Evolutionary conservation across 2,113 vertebrate genomes (phyloP).

Genomic region (Sigmodon hispidus): DNA sequence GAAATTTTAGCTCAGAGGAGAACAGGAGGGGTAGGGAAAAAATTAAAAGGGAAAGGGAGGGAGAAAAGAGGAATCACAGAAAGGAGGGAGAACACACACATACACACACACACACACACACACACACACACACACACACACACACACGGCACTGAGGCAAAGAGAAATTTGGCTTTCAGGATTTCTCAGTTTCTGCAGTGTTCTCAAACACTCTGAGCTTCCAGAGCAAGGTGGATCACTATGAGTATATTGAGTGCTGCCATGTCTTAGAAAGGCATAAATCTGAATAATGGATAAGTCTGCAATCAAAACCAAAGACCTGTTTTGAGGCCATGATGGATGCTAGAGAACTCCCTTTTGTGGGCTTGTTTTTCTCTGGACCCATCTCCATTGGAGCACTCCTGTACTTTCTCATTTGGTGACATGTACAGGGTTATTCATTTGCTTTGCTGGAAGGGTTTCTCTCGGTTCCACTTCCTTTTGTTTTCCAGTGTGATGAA

Average conservation of each 20-base stretch:
- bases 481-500: not conserved
- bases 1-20: not conserved
- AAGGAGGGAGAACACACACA: not conserved
- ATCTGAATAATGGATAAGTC: not conserved
- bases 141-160: rapidly evolving
- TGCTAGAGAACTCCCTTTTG: not conserved
- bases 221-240: not conserved
- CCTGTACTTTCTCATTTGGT: not conserved
- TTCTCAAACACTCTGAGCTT: not conserved
- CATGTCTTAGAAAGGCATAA: not conserved
- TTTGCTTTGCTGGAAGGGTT: not conserved
- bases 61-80: too few relatives aligned
- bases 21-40: too few relatives aligned
- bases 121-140: not conserved
- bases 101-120: not conserved
- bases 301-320: slow-evolving; percentile 7
- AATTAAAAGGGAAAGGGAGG: too few relatives aligned
- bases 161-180: not conserved
- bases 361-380: rapidly evolving
- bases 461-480: not conserved
- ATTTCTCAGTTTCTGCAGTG: slow-evolving; percentile 11
- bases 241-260: not conserved
- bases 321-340: not conserved
- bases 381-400: not conserved
- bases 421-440: not conserved